phyloP scores from a whole-genome alignment of 2,113 vertebrate genomes.

The Machaerirhynchus nigripectus region DNA sequence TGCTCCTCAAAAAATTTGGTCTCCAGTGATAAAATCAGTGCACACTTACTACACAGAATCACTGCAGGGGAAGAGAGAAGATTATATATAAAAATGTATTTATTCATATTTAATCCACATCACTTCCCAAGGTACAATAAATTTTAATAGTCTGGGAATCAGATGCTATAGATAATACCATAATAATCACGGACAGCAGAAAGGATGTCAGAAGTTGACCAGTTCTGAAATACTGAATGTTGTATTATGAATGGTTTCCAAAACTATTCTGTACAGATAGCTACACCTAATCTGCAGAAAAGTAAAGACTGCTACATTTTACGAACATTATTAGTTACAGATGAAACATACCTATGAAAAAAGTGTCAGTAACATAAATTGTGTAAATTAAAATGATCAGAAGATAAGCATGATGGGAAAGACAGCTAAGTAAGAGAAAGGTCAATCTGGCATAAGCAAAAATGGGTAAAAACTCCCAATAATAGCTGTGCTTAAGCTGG shows the following conservation, averaged over 20 bases:
- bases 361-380: neutral
- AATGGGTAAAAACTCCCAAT: neutral
- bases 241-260: neutral
- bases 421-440: neutral
- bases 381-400: neutral
- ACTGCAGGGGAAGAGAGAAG: neutral
- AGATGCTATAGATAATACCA: neutral
- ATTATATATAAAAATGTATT: neutral
- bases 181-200: neutral
- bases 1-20: neutral
- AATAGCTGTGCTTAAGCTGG: neutral
- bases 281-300: neutral
- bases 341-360: neutral
- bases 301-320: neutral
- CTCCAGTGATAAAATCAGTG: neutral
- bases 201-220: neutral
- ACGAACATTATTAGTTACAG: neutral
- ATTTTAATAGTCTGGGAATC: neutral
- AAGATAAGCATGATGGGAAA: neutral
- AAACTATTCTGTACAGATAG: neutral
- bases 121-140: neutral
- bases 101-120: neutral
- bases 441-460: neutral
- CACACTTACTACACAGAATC: neutral
- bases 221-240: neutral